These are phyloP conservation scores for Andrena haemorrhoa DNA, from an alignment of 2,888 invertebrate species.

Conservation along the genomic window DNA sequence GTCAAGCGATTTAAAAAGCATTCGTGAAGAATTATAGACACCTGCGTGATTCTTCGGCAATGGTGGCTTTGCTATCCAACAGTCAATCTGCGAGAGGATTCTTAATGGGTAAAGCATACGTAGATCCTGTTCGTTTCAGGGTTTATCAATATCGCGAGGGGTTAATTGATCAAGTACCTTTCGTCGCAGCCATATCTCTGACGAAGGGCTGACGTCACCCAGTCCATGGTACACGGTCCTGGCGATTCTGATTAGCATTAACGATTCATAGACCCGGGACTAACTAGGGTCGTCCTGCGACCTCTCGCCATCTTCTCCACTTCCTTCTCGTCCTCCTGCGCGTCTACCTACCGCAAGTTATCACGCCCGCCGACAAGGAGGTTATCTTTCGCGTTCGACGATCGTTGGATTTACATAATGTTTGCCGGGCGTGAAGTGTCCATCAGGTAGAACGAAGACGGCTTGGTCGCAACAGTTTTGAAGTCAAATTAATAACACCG, in stretches of 20 bases:
- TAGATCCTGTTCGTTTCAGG: constrained; percentile 47
- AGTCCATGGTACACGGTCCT: constrained; percentile 70
- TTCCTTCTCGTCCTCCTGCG: constrained; percentile 63
- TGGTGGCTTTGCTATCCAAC: not conserved
- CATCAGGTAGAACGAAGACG: not conserved
- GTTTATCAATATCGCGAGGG: constrained; percentile 72
- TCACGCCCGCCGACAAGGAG: constrained; percentile 70
- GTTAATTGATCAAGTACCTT: constrained; percentile 79
- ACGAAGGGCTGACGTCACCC: constrained; percentile 79
- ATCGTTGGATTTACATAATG: constrained; percentile 78
- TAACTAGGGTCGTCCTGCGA: constrained; percentile 78
- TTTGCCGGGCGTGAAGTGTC: constrained; percentile 42
- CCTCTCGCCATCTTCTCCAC: constrained; percentile 71
- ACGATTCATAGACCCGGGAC: constrained; percentile 80
- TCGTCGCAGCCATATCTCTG: constrained; percentile 71
- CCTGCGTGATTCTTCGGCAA: not conserved
- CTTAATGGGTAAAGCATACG: constrained; percentile 39
- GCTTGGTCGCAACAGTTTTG: not conserved
- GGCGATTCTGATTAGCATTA: constrained; percentile 82
- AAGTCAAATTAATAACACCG: constrained; percentile 1
- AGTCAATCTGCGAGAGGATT: constrained; percentile 13
- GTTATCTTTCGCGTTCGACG: constrained; percentile 76
- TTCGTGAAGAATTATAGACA: not conserved
- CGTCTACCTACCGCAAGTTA: constrained; percentile 64
- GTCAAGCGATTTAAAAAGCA: not conserved